Base-by-base conservation (phyloP, 2,797 vertebrate species). In the Myripristis murdjan region DNA sequence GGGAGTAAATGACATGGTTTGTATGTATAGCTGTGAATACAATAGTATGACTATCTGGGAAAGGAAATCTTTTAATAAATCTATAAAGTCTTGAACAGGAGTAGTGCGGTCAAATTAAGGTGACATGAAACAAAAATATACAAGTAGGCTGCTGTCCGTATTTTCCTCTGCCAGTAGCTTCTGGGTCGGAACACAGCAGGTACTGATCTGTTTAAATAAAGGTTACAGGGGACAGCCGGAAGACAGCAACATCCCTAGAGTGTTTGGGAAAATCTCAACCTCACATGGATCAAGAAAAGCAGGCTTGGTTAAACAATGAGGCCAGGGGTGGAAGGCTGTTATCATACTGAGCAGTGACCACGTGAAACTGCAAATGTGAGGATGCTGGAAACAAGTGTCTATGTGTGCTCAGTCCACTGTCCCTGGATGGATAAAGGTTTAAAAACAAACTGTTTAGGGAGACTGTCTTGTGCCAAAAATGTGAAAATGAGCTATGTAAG, bases 261-360 rank as follows among this genome's bases (percentile, higher is more conserved):
- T 35, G 9, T 5, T 8, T 35, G 9, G 4, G 33, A 35, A 35
- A 35, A 35, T 35, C 33, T 35, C 16, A 24, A 60, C 52, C 44
- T 72, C 70, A 59, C 6, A 35, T 9, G 9, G 10, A 37, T 37
- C 35, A 11, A 52, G 14, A n/a, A 44, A 54, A 71, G 31, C 16
- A 37, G 54, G 15, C 56, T 48, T 18, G 73, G 48, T 76, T 67
- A 66, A 55, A 10, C 47, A 75, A 77, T 68, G 23, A 77, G 61
- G 61, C 10, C 49, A 64, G 31, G 16, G 28, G 23, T 31, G 12
- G 18, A 58, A 26, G 67, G 64, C 57, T 49, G 33, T 31, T 31
- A 53, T 57, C 65, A 71, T 41, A 39, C 10, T 31, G 26, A 7
- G 6, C 15, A 2, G 28, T 53, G 3, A 14, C 35, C 11, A 12